Base-by-base conservation (phyloP, 2,888 invertebrate species). In the Tipula vernalis region DNA sequence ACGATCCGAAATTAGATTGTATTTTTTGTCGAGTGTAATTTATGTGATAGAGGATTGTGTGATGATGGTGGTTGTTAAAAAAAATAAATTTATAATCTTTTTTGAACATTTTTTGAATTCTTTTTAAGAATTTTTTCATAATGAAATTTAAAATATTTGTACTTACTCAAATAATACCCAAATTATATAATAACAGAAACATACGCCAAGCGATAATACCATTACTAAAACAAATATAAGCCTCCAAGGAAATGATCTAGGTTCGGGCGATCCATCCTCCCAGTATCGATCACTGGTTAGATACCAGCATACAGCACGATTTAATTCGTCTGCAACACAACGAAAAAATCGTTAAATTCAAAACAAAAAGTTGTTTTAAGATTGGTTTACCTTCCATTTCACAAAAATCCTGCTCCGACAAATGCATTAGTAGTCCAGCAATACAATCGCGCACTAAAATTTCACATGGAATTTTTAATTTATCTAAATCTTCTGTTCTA, bases 91-190 rank as follows among this genome's bases (percentile, higher is more conserved):
- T 84, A 84, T 84, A 84, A 84, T 84, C 84, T 84, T 84, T 84
- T 84, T 84, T 84, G 84, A 84, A 84, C 15, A 42, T 18, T 18
- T 85, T 85, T 85, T 42, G n/a, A 42, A 18, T 44, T 85, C 42
- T 28, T 44, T 42, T 44, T 18, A 18, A 42, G 42, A 85, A 85
- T 42, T 85, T 42, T 18, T 15, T n/a, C 28, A 12, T 6, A 86
- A 39, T 42, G 4, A 42, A 85, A 42, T 42, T 39, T 39, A 84
- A 84, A 84, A 84, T n/a, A 84, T 15, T 10, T 57, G 87, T 89
- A 94, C 96, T 95, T 93, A 98, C 98, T 97, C 97, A 92, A 97
- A 97, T 87, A 97, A 94, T 89, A 97, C 96, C 96, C 97, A 98
- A 89, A 97, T 96, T 89, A 98, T 95, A 92, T 97, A 97, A 91